Conservation (phyloP, 2,888 invertebrate species). For the Amphimallon solstitiale region DNA sequence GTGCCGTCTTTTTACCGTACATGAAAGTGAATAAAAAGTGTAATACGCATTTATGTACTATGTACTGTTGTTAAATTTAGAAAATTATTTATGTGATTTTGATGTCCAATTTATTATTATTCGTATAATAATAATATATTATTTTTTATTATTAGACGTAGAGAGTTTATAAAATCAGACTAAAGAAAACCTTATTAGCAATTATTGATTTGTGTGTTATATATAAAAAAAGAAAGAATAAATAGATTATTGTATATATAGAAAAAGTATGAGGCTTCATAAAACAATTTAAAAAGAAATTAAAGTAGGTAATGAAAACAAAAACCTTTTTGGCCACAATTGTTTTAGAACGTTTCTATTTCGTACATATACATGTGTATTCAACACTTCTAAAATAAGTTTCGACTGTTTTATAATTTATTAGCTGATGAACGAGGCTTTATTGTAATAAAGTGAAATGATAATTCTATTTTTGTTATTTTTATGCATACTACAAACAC, state of each 20-base stretch:
- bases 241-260: constrained; percentile 21
- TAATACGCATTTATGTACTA: constrained; percentile 59
- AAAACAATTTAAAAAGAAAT: not conserved
- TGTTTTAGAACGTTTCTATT: no score
- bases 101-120: constrained; percentile 51
- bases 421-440: not conserved
- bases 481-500: constrained; percentile 21
- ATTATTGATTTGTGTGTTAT: constrained; percentile 24
- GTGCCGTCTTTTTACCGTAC: constrained; percentile 55
- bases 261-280: constrained; percentile 15
- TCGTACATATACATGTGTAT: no score
- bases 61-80: constrained; percentile 60
- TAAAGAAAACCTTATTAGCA: not conserved
- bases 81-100: constrained; percentile 61
- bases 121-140: constrained; percentile 44
- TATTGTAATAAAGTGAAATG: not conserved
- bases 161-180: constrained; percentile 43
- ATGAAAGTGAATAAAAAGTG: constrained; percentile 47
- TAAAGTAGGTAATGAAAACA: no score
- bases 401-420: not conserved
- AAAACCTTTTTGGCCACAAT: no score
- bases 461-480: constrained; percentile 6
- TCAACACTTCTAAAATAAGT: not conserved
- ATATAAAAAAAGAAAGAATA: not conserved
- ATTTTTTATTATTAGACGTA: constrained; percentile 49